Conservation (phyloP, 2,113 vertebrate species). For the Epinephelus moara region DNA sequence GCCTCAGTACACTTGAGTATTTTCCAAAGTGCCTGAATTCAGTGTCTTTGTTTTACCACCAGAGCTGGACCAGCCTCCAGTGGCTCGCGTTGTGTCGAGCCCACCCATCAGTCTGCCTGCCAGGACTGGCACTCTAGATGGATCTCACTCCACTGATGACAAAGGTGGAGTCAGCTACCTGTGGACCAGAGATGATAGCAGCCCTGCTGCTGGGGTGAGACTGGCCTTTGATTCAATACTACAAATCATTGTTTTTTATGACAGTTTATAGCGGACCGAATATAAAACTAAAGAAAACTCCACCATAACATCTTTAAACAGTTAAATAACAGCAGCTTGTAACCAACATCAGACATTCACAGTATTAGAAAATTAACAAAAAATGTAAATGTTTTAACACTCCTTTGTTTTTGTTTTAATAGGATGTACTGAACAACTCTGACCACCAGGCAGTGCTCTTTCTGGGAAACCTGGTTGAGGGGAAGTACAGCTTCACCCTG, state of each 20-base stretch:
- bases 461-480: slow-evolving; percentile 94
- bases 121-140: slow-evolving; percentile 90
- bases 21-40: background rate
- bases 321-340: too few relatives aligned
- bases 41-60: background rate
- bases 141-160: slow-evolving; percentile 93
- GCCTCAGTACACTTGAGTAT: too few relatives aligned
- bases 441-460: slow-evolving; percentile 95
- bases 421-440: slow-evolving; percentile 97
- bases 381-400: background rate
- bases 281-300: background rate
- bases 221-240: too few relatives aligned
- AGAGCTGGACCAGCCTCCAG: slow-evolving; percentile 93
- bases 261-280: background rate
- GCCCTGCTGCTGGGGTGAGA: slow-evolving; percentile 96
- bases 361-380: too few relatives aligned
- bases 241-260: background rate
- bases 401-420: background rate
- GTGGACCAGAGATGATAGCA: slow-evolving; percentile 93
- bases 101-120: slow-evolving; percentile 89
- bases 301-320: background rate
- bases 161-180: slow-evolving; percentile 92
- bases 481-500: slow-evolving; percentile 94
- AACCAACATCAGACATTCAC: too few relatives aligned
- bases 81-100: slow-evolving; percentile 89